Percentiles rank a stretch among this genome's conserved stretches.
Conservation (phyloP, 2,888 invertebrate species). For the Lissonota sp. region DNA sequence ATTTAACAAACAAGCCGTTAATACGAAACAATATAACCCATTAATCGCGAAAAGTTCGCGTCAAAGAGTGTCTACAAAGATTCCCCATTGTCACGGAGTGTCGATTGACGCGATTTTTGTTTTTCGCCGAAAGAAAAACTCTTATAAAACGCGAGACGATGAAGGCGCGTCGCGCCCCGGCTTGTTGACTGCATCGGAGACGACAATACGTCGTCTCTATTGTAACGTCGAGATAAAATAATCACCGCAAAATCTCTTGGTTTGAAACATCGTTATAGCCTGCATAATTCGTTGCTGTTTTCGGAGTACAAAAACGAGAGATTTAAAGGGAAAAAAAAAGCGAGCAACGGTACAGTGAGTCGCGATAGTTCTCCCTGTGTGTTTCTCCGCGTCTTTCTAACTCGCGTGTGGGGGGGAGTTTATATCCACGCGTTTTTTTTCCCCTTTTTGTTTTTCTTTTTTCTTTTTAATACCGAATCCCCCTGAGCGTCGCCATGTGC, state of each 20-base stretch:
- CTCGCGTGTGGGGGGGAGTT: background rate
- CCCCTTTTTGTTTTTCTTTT: background rate
- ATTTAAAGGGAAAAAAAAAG: background rate
- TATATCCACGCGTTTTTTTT: background rate
- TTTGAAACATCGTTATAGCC: too few relatives aligned
- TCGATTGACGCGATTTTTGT: too few relatives aligned
- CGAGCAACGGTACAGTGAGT: conserved; percentile 7
- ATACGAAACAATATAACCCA: conserved; percentile 37
- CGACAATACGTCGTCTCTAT: conserved; percentile 44
- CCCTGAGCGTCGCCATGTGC: conserved; percentile 75
- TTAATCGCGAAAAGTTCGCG: conserved; percentile 22
- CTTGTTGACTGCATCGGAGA: conserved; percentile 67
- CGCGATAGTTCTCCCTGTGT: background rate
- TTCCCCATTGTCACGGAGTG: too few relatives aligned
- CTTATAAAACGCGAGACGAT: conserved; percentile 40
- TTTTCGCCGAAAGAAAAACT: conserved; percentile 1
- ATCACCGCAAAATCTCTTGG: too few relatives aligned
- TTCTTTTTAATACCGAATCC: conserved; percentile 14
- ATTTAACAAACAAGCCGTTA: conserved; percentile 17
- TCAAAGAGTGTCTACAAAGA: conserved; percentile 2
- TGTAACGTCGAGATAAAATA: conserved; percentile 2
- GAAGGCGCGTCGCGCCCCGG: conserved; percentile 72
- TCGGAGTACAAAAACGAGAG: too few relatives aligned
- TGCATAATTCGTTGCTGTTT: too few relatives aligned
- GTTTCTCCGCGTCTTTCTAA: background rate